A percentile compares a stretch with the other conserved stretches of the same genome.
phyloP scores from a whole-genome alignment of 2,113 vertebrate species.

The Rattus norvegicus region DNA sequence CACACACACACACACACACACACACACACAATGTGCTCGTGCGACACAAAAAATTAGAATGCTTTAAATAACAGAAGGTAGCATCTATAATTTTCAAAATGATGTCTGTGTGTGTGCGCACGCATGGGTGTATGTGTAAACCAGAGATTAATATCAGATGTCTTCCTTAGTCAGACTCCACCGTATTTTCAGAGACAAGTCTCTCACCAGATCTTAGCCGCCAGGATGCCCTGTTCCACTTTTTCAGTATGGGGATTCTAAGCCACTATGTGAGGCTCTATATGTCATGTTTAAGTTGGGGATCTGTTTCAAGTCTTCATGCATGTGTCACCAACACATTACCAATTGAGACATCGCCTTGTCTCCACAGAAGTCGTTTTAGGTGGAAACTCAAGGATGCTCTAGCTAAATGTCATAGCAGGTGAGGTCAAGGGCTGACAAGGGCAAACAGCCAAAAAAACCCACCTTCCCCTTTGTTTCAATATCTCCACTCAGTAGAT shows the following conservation, averaged over 20 bases:
- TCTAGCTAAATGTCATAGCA: slow-evolving; percentile 79
- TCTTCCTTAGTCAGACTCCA: too few species aligned
- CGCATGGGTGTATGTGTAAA: neutral
- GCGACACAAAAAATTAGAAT: neutral
- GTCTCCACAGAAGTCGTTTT: neutral
- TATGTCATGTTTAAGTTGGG: neutral
- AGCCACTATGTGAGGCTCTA: neutral
- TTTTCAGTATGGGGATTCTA: neutral
- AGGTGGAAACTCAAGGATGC: slow-evolving; percentile 69
- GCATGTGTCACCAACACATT: neutral
- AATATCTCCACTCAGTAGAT: neutral
- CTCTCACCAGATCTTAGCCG: neutral
- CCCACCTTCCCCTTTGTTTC: neutral
- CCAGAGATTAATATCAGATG: neutral
- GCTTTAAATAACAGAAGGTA: slow-evolving; percentile 25
- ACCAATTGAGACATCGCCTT: neutral
- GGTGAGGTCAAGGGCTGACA: slow-evolving; percentile 69
- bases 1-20: neutral
- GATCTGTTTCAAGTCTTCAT: neutral
- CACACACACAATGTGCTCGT: neutral
- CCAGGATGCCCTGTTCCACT: too few species aligned
- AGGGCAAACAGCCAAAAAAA: slow-evolving; percentile 63
- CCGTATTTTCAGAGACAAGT: neutral
- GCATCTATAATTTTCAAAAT: neutral
- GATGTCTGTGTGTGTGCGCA: neutral